These are phyloP conservation scores for Ascidia mentula DNA, from an alignment of 23 tunicate genomes.

Conservation along the genomic window DNA sequence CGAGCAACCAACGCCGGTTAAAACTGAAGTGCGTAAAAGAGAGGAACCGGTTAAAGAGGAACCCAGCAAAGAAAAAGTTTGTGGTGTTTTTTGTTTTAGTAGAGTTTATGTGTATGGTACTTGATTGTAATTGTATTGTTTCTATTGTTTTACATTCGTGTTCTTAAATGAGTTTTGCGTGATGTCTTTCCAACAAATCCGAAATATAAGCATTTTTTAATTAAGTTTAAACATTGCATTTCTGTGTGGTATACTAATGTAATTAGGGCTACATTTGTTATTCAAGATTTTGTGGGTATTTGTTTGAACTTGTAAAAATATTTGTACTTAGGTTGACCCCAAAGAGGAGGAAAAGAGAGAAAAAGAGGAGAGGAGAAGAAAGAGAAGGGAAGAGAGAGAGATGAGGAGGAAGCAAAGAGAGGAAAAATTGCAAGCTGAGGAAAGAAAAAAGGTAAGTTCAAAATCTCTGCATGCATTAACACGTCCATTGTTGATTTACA, in stretches of 20 bases:
- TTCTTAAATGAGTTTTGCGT: too few relatives aligned
- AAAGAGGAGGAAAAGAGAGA: slow-evolving; percentile 37
- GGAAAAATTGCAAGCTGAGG: slow-evolving; percentile 38
- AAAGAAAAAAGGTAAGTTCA: slow-evolving; percentile 21
- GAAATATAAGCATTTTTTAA: too few relatives aligned
- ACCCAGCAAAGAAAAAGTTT: background rate
- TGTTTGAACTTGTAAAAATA: too few relatives aligned
- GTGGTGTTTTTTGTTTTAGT: background rate
- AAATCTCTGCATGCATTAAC: background rate
- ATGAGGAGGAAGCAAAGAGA: slow-evolving; percentile 39
- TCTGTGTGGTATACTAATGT: too few relatives aligned
- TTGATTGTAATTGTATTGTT: too few relatives aligned
- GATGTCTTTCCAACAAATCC: too few relatives aligned
- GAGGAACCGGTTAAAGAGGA: background rate
- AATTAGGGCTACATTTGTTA: too few relatives aligned
- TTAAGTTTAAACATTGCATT: too few relatives aligned
- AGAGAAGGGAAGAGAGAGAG: slow-evolving; percentile 66
- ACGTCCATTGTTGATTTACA: background rate
- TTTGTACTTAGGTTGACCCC: slow-evolving; percentile 17
- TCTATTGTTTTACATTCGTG: too few relatives aligned
- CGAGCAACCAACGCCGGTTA: background rate
- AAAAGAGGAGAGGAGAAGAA: slow-evolving; percentile 51
- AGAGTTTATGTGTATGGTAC: too few relatives aligned
- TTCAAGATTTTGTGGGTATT: too few relatives aligned
- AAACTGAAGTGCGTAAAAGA: background rate